These are phyloP conservation scores for Orycteropus afer DNA, from an alignment of 2,113 vertebrate species.

Conservation along the genomic window DNA sequence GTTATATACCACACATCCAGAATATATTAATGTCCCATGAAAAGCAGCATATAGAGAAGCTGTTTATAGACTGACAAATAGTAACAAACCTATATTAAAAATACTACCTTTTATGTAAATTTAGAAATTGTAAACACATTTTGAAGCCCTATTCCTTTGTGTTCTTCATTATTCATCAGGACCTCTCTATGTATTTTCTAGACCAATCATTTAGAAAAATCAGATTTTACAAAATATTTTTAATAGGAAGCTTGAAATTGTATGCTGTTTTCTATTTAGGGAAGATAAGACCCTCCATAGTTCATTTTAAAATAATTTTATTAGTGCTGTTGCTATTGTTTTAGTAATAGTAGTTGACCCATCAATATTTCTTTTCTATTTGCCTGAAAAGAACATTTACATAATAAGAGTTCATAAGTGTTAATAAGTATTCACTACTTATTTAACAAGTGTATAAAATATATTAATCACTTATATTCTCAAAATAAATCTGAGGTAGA, in stretches of 20 bases:
- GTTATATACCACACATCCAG: background rate
- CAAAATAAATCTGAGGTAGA: background rate
- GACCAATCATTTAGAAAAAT: background rate
- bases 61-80: background rate
- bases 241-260: background rate
- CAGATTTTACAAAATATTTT: background rate
- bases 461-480: constrained; percentile 8
- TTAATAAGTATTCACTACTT: background rate
- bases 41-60: background rate
- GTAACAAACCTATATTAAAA: background rate
- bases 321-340: background rate
- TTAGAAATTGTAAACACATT: background rate
- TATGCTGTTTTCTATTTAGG: background rate
- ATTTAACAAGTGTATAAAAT: background rate
- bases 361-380: background rate
- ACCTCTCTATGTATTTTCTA: background rate
- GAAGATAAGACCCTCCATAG: background rate
- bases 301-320: background rate
- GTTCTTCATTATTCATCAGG: background rate
- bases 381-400: background rate
- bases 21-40: background rate
- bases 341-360: background rate
- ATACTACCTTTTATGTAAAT: background rate
- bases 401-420: background rate
- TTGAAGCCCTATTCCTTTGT: background rate